Evolutionary conservation across 2,888 invertebrate species (phyloP).

Genomic region (Hydraecia micacea): DNA sequence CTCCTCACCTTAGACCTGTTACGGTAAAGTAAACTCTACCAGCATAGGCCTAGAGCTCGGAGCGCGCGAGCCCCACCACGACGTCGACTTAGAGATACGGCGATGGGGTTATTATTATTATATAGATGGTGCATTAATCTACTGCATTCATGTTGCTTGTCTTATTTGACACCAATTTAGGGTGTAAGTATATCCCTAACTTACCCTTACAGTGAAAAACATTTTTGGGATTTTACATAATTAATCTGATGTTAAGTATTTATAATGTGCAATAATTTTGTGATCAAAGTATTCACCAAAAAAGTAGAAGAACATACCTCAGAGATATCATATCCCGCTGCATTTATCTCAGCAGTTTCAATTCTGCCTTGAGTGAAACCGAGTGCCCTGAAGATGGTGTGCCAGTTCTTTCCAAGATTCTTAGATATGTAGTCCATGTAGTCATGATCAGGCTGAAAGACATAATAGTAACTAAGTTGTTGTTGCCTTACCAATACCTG

Average conservation of each 20-base stretch:
- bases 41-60: too few relatives aligned
- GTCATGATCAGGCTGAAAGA: conserved; percentile 85
- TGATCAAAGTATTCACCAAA: background rate
- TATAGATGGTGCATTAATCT: background rate
- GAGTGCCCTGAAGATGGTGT: conserved; percentile 88
- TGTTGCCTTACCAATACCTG: background rate
- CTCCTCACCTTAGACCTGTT: too few relatives aligned
- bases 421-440: conserved; percentile 90
- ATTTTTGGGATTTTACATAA: background rate
- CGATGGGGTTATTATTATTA: too few relatives aligned
- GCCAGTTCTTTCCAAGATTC: conserved; percentile 91
- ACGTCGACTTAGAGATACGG: too few relatives aligned
- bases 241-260: background rate
- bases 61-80: too few relatives aligned
- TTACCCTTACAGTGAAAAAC: background rate
- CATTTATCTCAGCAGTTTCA: conserved; percentile 89
- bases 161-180: background rate
- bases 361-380: conserved; percentile 91
- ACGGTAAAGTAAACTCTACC: too few relatives aligned
- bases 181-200: background rate
- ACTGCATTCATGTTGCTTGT: background rate
- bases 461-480: background rate
- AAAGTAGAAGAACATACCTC: conserved; percentile 79
- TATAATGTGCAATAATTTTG: background rate
- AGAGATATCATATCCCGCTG: conserved; percentile 86